Evolutionary conservation across 2,113 vertebrate species (phyloP).

Genomic region (Hoplias malabaricus): DNA sequence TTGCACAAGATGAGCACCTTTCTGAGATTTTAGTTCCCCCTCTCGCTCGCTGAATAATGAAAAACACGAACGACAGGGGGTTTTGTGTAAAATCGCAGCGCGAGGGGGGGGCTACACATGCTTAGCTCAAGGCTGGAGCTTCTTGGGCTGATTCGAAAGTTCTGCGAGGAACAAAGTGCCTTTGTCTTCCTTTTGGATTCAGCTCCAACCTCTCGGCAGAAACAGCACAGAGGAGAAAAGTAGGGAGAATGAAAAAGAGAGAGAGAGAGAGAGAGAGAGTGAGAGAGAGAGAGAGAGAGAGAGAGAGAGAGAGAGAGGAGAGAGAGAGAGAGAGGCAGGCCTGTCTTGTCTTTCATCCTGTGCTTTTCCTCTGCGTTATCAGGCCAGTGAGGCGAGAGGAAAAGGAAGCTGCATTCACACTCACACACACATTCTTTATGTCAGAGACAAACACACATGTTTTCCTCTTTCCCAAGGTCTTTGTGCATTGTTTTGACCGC

Average conservation of each 20-base stretch:
- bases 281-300: background rate
- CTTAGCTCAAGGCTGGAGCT: background rate
- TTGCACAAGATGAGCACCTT: conserved; percentile 8
- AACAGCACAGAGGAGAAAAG: conserved; percentile 34
- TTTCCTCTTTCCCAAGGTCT: conserved; percentile 60
- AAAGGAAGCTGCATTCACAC: conserved; percentile 52
- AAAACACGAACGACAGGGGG: background rate
- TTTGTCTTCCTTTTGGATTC: conserved; percentile 32
- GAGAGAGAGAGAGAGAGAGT: background rate
- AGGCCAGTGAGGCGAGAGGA: conserved; percentile 46
- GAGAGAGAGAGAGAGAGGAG: no score
- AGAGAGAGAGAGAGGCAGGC: background rate
- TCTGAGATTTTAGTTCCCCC: background rate
- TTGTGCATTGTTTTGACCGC: conserved; percentile 43
- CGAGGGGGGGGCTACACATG: background rate
- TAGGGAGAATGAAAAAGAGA: background rate
- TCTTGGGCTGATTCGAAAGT: background rate
- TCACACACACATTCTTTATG: conserved; percentile 9
- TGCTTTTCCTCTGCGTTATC: conserved; percentile 47
- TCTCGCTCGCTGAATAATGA: conserved; percentile 13
- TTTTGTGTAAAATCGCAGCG: background rate
- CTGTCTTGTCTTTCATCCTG: conserved; percentile 44
- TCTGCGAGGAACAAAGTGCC: conserved; percentile 24
- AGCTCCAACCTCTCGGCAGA: conserved; percentile 15
- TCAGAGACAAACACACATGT: conserved; percentile 31